Conservation (phyloP, 2,797 vertebrate genomes). For the Fistularia commersonii region DNA sequence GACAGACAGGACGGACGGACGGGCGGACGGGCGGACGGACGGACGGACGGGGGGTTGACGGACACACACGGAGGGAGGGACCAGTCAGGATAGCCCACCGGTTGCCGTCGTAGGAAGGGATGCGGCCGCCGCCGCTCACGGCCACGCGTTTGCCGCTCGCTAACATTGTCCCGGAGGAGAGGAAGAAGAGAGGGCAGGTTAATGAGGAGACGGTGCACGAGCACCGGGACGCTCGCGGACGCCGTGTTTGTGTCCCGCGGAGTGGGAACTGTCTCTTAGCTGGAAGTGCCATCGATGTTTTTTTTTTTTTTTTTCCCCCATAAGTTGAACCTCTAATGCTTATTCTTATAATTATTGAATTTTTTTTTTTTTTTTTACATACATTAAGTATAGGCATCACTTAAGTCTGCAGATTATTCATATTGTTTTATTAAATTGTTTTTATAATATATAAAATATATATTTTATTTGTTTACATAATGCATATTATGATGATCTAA, state of each 20-base stretch:
- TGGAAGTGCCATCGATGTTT: too few relatives aligned
- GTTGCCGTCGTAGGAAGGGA: slow-evolving; percentile 77
- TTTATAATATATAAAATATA: too few relatives aligned
- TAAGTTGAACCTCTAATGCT: too few relatives aligned
- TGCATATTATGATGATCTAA: too few relatives aligned
- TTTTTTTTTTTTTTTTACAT: too few relatives aligned
- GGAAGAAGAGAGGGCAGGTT: slow-evolving; percentile 68
- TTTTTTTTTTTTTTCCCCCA: too few relatives aligned
- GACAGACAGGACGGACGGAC: slow-evolving; percentile 53
- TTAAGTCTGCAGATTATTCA: too few relatives aligned
- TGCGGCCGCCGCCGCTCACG: slow-evolving; percentile 71
- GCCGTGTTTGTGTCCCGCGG: not conserved
- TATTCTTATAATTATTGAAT: too few relatives aligned
- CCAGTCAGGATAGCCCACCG: slow-evolving; percentile 80
- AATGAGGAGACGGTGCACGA: slow-evolving; percentile 51
- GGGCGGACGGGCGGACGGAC: too few relatives aligned
- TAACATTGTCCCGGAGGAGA: slow-evolving; percentile 68
- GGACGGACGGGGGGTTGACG: slow-evolving; percentile 61
- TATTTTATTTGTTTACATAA: too few relatives aligned
- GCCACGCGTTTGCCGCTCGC: slow-evolving; percentile 75
- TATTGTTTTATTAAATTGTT: too few relatives aligned
- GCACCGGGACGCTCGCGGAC: not conserved
- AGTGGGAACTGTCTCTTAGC: not conserved
- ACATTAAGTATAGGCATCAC: too few relatives aligned
- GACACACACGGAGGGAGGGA: slow-evolving; percentile 54